phyloP scores from a whole-genome alignment of 2,113 vertebrate genomes.

The Euleptes europaea region DNA sequence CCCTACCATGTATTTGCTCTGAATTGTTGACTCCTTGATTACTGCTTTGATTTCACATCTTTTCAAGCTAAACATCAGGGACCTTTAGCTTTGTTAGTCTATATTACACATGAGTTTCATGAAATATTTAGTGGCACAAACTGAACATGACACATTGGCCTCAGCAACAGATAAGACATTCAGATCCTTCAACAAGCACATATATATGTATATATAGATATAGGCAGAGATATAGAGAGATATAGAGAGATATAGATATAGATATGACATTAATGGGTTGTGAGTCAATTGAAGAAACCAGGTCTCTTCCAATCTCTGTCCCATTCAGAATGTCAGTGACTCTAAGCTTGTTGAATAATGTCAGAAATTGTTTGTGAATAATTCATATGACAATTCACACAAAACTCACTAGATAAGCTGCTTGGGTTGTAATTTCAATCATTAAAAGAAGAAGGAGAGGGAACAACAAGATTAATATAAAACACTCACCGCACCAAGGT shows the following conservation, averaged over 20 bases:
- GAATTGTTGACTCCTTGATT: not conserved
- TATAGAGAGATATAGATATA: too few species aligned
- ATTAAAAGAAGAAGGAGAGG: not conserved
- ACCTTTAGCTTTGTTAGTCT: constrained; percentile 28
- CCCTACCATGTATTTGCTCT: not conserved
- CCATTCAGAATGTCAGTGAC: constrained; percentile 17
- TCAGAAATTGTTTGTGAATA: constrained; percentile 39
- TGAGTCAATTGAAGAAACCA: constrained; percentile 26
- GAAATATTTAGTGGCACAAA: constrained; percentile 38
- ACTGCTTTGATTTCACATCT: not conserved
- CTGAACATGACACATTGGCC: constrained; percentile 22
- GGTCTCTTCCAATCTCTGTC: constrained; percentile 14
- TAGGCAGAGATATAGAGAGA: too few species aligned
- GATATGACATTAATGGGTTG: constrained; percentile 36
- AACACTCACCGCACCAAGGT: not conserved
- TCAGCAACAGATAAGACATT: constrained; percentile 22
- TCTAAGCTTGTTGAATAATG: constrained; percentile 24
- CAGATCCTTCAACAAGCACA: constrained; percentile 13
- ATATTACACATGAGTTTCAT: constrained; percentile 18
- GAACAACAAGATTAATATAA: constrained; percentile 4
- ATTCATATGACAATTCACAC: constrained; percentile 18
- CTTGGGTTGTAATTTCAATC: not conserved
- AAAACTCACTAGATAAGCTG: not conserved
- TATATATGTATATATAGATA: not conserved
- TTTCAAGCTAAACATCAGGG: constrained; percentile 6